Percentiles rank a stretch among this genome's conserved stretches.
Evolutionary conservation across 2,113 vertebrate species (phyloP).

Genomic region (Seriola aureovittata): DNA sequence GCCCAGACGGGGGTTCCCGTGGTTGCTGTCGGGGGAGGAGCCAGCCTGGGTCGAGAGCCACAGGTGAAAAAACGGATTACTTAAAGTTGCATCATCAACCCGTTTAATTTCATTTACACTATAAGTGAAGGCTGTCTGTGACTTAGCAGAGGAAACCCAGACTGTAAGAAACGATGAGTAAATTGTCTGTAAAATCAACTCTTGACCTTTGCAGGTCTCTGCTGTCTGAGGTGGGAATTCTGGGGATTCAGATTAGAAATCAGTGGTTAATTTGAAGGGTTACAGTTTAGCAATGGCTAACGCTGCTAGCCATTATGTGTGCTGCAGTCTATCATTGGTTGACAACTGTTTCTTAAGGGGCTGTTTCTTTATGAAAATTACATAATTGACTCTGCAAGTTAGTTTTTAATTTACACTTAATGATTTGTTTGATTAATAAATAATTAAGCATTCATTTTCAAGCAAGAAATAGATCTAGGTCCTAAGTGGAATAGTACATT

Average conservation of each 20-base stretch:
- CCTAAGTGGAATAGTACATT: background rate
- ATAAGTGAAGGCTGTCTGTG: background rate
- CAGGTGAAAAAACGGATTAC: constrained; percentile 84
- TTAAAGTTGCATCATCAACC: constrained; percentile 36
- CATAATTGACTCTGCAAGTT: background rate
- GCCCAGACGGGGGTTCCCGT: constrained; percentile 95
- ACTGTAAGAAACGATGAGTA: background rate
- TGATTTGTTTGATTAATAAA: background rate
- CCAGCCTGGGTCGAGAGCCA: constrained; percentile 92
- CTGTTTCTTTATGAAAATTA: background rate
- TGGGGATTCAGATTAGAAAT: background rate
- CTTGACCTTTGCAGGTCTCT: background rate
- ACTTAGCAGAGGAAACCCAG: background rate
- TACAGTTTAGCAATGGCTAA: no score
- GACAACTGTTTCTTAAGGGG: background rate
- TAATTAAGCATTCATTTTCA: background rate
- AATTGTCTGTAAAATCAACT: background rate
- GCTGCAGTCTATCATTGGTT: background rate
- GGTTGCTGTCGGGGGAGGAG: constrained; percentile 92
- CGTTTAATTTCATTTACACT: constrained; percentile 13
- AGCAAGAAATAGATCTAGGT: background rate
- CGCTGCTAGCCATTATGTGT: no score
- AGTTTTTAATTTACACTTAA: background rate
- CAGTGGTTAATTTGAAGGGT: background rate
- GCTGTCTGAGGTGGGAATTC: background rate